Evolutionary conservation across 2,797 vertebrate species (phyloP).

Genomic region (Euthynnus affinis): DNA sequence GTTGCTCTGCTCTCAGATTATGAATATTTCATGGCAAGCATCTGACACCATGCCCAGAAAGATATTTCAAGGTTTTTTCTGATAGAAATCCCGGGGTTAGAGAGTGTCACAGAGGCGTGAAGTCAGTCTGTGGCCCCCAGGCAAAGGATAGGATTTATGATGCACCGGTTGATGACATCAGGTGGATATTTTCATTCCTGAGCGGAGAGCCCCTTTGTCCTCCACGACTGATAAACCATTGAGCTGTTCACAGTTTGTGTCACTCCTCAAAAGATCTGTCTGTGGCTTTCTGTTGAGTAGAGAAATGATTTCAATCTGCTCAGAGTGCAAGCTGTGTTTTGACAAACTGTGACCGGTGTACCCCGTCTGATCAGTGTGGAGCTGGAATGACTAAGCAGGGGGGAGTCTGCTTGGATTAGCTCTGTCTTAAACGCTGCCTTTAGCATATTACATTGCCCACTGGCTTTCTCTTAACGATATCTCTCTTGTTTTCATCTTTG

Average conservation of each 20-base stretch:
- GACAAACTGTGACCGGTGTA: constrained; percentile 70
- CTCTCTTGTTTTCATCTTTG: constrained; percentile 51
- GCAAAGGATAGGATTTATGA: constrained; percentile 75
- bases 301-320: constrained; percentile 74
- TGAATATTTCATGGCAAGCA: constrained; percentile 85
- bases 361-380: constrained; percentile 60
- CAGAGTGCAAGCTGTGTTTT: constrained; percentile 70
- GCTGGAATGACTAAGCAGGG: constrained; percentile 56
- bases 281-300: constrained; percentile 48
- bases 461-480: constrained; percentile 38
- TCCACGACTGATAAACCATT: constrained; percentile 63
- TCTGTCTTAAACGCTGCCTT: constrained; percentile 61
- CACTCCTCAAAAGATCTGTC: constrained; percentile 61
- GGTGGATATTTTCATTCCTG: constrained; percentile 70
- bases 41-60: constrained; percentile 83
- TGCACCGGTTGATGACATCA: constrained; percentile 76
- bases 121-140: constrained; percentile 74
- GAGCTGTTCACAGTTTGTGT: constrained; percentile 63
- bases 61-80: constrained; percentile 78
- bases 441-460: constrained; percentile 60
- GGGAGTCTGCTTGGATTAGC: constrained; percentile 63
- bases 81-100: constrained; percentile 81
- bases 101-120: constrained; percentile 81
- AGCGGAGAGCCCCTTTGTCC: constrained; percentile 66
- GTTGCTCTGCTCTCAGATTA: constrained; percentile 80